phyloP scores from a whole-genome alignment of 2,797 vertebrate species.

The Brachyalestes nurse region DNA sequence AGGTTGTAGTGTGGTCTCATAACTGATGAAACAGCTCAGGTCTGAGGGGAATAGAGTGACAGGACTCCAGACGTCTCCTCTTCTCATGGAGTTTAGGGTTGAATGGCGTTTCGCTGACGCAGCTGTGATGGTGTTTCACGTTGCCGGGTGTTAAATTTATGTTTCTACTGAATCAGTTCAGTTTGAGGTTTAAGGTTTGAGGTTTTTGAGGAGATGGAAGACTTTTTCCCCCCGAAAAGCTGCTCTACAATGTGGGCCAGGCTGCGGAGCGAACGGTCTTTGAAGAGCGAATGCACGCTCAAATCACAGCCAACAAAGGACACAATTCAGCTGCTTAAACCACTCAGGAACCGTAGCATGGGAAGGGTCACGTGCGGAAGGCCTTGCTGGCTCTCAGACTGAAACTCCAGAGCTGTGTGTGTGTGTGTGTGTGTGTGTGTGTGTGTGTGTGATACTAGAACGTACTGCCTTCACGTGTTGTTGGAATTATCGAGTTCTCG shows the following conservation, averaged over 20 bases:
- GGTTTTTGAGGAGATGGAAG: background rate
- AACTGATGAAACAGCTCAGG: too few species aligned
- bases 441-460: too few species aligned
- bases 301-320: conserved; percentile 9
- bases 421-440: too few species aligned
- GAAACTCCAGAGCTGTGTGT: background rate
- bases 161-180: background rate
- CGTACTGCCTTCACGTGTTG: too few species aligned
- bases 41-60: too few species aligned
- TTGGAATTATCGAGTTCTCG: too few species aligned
- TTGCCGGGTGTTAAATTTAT: background rate
- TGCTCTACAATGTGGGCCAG: background rate
- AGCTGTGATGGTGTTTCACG: background rate
- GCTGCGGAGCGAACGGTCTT: background rate
- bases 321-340: conserved; percentile 12
- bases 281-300: background rate
- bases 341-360: conserved; percentile 19
- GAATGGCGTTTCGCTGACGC: background rate
- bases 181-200: background rate
- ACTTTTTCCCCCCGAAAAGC: background rate
- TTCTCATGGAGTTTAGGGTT: too few species aligned
- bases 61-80: too few species aligned
- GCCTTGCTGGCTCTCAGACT: background rate
- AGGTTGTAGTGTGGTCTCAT: too few species aligned
- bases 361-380: conserved; percentile 4